Percentiles rank a stretch among this genome's conserved stretches.
phyloP scores from a whole-genome alignment of 92 coral and sea anemone species.

The Porites cylindrica region DNA sequence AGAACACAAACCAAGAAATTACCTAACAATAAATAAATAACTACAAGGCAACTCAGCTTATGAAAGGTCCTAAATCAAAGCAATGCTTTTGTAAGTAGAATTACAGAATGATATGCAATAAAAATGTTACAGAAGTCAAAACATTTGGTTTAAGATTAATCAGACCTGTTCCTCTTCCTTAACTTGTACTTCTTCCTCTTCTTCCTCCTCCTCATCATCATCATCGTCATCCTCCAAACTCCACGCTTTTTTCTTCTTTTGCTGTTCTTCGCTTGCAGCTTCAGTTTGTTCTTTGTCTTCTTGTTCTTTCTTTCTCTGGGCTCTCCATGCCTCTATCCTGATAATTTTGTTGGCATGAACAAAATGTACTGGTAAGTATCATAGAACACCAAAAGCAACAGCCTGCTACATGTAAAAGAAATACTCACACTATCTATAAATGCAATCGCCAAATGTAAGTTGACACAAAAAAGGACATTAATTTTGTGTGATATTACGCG shows the following conservation, averaged over 20 bases:
- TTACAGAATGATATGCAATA: background rate
- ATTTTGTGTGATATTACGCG: no score
- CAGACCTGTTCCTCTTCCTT: conserved; percentile 28
- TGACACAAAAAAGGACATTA: no score
- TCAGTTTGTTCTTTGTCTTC: conserved; percentile 60
- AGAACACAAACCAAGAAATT: no score
- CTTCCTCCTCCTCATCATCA: conserved; percentile 85
- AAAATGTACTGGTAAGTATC: background rate
- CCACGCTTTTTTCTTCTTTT: conserved; percentile 90
- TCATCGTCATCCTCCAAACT: conserved; percentile 99
- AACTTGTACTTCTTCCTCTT: conserved; percentile 21
- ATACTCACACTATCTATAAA: no score
- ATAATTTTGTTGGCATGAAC: background rate
- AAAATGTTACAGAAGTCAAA: background rate
- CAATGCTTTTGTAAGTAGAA: background rate
- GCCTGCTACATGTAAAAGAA: background rate
- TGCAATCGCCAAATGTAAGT: no score
- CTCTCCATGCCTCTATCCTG: conserved; percentile 97
- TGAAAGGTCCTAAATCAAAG: background rate
- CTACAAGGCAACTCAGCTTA: background rate
- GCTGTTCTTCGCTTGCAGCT: conserved; percentile 64
- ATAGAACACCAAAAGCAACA: background rate
- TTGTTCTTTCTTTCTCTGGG: conserved; percentile 82
- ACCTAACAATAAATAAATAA: no score
- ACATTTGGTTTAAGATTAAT: background rate